Evolutionary conservation across 2,113 vertebrate genomes (phyloP).

Genomic region (Mohoua ochrocephala): DNA sequence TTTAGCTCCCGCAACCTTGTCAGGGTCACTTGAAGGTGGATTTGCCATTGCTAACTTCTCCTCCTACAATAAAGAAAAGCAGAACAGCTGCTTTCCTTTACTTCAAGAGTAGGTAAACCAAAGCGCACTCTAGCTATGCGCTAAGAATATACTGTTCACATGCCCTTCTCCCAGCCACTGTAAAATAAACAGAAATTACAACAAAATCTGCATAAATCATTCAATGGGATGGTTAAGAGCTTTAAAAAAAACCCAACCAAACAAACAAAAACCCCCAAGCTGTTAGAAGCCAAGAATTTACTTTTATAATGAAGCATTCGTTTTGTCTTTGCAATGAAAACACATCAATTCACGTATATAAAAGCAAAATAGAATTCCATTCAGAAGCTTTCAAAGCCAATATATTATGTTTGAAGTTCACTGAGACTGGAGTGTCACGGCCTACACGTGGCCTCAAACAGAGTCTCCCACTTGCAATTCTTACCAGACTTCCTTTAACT

Average conservation of each 20-base stretch:
- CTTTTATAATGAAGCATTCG: neutral
- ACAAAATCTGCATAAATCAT: neutral
- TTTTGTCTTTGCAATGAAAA: neutral
- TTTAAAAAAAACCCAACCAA: neutral
- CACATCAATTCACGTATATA: neutral
- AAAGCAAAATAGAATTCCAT: neutral
- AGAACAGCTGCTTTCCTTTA: neutral
- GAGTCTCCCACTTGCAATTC: neutral
- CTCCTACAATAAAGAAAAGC: neutral
- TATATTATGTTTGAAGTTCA: neutral
- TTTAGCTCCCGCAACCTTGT: neutral
- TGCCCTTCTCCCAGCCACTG: neutral
- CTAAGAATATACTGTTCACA: neutral
- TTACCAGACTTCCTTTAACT: neutral
- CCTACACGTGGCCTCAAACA: neutral
- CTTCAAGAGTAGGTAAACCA: neutral
- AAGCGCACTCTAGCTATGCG: neutral
- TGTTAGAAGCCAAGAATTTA: neutral
- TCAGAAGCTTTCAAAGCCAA: neutral
- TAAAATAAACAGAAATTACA: neutral
- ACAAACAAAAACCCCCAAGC: neutral
- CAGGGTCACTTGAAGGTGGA: neutral
- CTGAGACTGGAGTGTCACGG: neutral
- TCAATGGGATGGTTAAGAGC: neutral
- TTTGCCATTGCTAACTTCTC: neutral